Evolutionary conservation across 2,888 invertebrate species (phyloP).

Genomic region (Choristoneura rosaceana): DNA sequence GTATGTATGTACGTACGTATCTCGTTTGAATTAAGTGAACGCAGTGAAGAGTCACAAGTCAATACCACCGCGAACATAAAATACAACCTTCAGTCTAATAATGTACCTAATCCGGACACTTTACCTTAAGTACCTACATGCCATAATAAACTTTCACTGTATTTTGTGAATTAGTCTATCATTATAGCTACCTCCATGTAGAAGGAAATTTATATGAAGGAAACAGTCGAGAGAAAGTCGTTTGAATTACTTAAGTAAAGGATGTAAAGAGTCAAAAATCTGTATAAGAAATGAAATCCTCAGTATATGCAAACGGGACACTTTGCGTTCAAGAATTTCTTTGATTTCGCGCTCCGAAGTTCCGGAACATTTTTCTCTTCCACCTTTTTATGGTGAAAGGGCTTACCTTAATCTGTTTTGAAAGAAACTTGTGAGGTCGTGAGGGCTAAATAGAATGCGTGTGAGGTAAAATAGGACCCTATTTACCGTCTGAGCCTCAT

Average conservation of each 20-base stretch:
- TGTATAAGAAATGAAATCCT: neutral
- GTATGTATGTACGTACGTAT: too few relatives aligned
- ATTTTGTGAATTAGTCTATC: too few relatives aligned
- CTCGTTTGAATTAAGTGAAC: too few relatives aligned
- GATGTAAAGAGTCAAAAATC: too few relatives aligned
- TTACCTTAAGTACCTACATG: too few relatives aligned
- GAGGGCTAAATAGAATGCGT: slow-evolving; percentile 4
- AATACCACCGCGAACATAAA: too few relatives aligned
- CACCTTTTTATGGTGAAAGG: slow-evolving; percentile 18
- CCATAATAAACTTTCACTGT: too few relatives aligned
- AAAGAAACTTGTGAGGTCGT: slow-evolving; percentile 16
- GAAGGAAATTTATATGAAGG: too few relatives aligned
- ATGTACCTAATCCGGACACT: too few relatives aligned
- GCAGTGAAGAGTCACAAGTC: too few relatives aligned
- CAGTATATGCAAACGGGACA: neutral
- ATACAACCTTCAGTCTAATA: too few relatives aligned
- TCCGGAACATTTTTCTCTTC: slow-evolving; percentile 8
- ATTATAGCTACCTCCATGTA: too few relatives aligned
- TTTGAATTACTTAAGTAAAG: neutral
- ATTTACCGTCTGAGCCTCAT: neutral
- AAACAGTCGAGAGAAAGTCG: neutral
- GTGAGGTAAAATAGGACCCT: slow-evolving; percentile 12
- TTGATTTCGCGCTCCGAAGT: slow-evolving; percentile 24
- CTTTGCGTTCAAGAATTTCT: slow-evolving; percentile 18
- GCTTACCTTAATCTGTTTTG: slow-evolving; percentile 30